Conservation (phyloP, 2,797 vertebrate species). For the Microctenopoma lineatum region DNA sequence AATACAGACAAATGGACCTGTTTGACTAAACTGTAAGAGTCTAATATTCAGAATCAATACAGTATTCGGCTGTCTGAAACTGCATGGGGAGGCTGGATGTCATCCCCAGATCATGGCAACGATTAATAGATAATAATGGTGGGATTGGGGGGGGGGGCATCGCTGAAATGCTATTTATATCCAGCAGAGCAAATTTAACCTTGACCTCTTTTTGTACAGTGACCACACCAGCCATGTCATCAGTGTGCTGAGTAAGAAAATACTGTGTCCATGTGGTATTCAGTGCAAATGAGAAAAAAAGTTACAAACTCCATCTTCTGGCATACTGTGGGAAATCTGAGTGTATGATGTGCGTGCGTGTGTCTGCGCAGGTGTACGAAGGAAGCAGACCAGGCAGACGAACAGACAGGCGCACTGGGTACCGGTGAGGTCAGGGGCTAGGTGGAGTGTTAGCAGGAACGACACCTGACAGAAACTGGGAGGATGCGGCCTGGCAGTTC, state of each 20-base stretch:
- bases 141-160: conserved; percentile 61
- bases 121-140: conserved; percentile 73
- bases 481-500: conserved; percentile 81
- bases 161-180: conserved; percentile 66
- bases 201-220: conserved; percentile 69
- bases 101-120: conserved; percentile 68
- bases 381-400: conserved; percentile 53
- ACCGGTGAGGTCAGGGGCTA: conserved; percentile 78
- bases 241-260: conserved; percentile 26
- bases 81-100: conserved; percentile 38
- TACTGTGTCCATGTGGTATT: conserved; percentile 13
- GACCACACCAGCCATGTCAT: conserved; percentile 49
- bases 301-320: conserved; percentile 19
- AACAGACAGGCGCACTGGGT: conserved; percentile 62
- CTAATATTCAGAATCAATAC: conserved; percentile 17
- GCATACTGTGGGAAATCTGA: conserved; percentile 29
- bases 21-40: conserved; percentile 31
- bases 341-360: conserved; percentile 39
- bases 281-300: background rate
- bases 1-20: conserved; percentile 48
- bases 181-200: conserved; percentile 71
- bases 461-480: conserved; percentile 79
- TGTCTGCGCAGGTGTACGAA: conserved; percentile 55
- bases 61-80: conserved; percentile 41
- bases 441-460: conserved; percentile 80